phyloP scores from a whole-genome alignment of 2,113 vertebrate species.

The Perca schrenkii region DNA sequence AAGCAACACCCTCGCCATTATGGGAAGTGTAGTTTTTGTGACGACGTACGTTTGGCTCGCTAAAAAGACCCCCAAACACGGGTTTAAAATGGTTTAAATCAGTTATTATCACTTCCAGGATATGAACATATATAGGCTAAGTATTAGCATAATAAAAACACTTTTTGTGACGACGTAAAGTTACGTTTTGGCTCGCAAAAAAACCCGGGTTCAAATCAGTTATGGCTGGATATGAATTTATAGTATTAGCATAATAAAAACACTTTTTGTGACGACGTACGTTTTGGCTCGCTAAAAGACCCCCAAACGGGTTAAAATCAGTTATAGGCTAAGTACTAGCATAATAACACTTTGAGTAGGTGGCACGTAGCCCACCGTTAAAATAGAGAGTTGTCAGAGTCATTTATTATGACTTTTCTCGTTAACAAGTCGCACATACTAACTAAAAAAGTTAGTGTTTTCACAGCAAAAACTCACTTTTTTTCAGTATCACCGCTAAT shows the following conservation, averaged over 20 bases:
- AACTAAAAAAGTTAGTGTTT: background rate
- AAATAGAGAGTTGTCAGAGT: background rate
- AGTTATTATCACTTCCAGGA: background rate
- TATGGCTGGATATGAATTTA: no score
- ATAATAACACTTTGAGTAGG: background rate
- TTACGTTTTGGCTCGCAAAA: no score
- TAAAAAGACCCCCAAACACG: background rate
- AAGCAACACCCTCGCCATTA: background rate
- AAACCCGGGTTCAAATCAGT: no score
- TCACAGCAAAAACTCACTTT: background rate
- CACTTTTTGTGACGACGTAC: no score
- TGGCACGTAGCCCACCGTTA: background rate
- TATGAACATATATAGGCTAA: no score
- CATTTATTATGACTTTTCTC: background rate
- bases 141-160: background rate
- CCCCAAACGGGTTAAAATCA: background rate
- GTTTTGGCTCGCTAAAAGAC: background rate
- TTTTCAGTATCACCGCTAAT: background rate
- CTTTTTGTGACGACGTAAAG: background rate
- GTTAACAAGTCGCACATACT: no score
- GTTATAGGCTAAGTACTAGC: background rate
- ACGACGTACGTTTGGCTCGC: background rate
- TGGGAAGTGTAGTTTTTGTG: conserved; percentile 61
- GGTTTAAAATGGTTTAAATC: background rate
- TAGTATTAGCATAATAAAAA: no score